Evolutionary conservation across 2,888 invertebrate species (phyloP).

Genomic region (Pyrochroa serraticornis): DNA sequence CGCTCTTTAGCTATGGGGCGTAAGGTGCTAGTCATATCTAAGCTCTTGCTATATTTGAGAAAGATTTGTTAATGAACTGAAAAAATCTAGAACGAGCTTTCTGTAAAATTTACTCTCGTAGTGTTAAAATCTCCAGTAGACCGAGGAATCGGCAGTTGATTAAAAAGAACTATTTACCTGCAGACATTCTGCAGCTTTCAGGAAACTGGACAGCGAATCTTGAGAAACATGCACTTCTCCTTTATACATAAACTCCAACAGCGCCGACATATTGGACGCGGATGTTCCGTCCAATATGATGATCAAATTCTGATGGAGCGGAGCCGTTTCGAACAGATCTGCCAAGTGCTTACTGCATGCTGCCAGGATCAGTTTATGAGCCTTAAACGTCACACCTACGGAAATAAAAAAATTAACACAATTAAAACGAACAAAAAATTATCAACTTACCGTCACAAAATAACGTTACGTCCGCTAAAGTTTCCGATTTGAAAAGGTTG

Average conservation of each 20-base stretch:
- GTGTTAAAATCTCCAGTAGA: no score
- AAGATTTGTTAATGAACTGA: no score
- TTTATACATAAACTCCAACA: constrained; percentile 93
- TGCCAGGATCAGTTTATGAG: constrained; percentile 88
- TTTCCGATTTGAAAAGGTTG: constrained; percentile 91
- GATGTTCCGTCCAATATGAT: constrained; percentile 90
- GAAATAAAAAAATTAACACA: constrained; percentile 32
- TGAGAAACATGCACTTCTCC: constrained; percentile 93
- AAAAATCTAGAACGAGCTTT: no score
- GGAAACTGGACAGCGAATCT: constrained; percentile 87
- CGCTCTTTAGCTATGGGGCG: no score
- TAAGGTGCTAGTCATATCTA: no score
- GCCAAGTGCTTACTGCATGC: constrained; percentile 94
- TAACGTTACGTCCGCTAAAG: constrained; percentile 88
- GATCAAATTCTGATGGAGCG: constrained; percentile 79
- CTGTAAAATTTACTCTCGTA: no score
- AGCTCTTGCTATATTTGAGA: no score
- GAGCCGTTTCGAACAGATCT: constrained; percentile 87
- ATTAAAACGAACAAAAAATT: background rate
- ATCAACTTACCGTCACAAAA: constrained; percentile 86
- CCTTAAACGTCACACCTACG: constrained; percentile 87
- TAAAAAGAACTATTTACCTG: no score
- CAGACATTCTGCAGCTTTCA: constrained; percentile 89
- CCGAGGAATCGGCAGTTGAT: no score
- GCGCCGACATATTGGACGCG: constrained; percentile 88